phyloP scores from a whole-genome alignment of 2,888 invertebrate genomes.

The Drosophila robusta region DNA sequence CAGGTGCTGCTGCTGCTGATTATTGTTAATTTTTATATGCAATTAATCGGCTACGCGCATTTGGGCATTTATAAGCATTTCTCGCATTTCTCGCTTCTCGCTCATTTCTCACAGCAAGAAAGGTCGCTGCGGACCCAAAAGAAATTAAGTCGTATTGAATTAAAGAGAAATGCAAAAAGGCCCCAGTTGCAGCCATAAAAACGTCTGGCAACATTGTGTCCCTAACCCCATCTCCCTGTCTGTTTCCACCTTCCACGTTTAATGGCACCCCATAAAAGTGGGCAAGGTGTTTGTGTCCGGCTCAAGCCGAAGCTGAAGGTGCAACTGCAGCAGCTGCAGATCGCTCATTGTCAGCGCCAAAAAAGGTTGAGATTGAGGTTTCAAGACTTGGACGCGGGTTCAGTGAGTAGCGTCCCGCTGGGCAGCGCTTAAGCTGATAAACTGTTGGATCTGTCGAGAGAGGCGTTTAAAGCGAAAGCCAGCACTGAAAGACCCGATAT shows the following conservation, averaged over 20 bases:
- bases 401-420: constrained; percentile 44
- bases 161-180: constrained; percentile 78
- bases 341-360: constrained; percentile 61
- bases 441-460: constrained; percentile 36
- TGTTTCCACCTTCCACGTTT: constrained; percentile 30
- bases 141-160: constrained; percentile 77
- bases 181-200: constrained; percentile 57
- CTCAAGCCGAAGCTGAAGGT: constrained; percentile 18
- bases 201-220: constrained; percentile 64
- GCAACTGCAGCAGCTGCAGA: constrained; percentile 55
- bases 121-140: constrained; percentile 41
- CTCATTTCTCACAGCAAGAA: constrained; percentile 8
- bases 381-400: constrained; percentile 4
- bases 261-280: constrained; percentile 66
- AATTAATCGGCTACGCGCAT: constrained; percentile 78
- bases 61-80: constrained; percentile 78
- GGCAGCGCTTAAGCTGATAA: constrained; percentile 45
- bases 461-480: too few species aligned
- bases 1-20: constrained; percentile 52
- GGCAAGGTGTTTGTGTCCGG: constrained; percentile 68
- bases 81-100: constrained; percentile 62
- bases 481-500: too few species aligned
- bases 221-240: background rate
- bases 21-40: constrained; percentile 79
- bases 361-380: constrained; percentile 22